A percentile compares a stretch with the other conserved stretches of the same genome.
Conservation (phyloP, 2,113 vertebrate genomes). For the Otolemur garnettii region DNA sequence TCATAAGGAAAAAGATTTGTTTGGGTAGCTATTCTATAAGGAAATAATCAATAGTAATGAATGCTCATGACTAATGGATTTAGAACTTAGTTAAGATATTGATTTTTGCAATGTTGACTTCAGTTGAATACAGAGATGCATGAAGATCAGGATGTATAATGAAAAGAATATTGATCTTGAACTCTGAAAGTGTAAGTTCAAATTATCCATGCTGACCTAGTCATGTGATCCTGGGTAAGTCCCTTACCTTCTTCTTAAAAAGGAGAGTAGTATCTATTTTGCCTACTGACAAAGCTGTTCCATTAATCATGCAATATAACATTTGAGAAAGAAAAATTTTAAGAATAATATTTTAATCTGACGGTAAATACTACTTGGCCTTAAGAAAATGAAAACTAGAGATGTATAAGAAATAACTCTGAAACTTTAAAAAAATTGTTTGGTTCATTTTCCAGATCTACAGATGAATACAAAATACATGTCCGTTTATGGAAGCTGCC, state of each 20-base stretch:
- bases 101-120: conserved; percentile 34
- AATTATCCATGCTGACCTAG: not conserved
- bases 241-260: conserved; percentile 15
- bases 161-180: not conserved
- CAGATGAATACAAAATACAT: not conserved
- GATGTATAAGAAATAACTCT: not conserved
- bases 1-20: not conserved
- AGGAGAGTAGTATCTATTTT: not conserved
- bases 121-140: not conserved
- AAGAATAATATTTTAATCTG: not conserved
- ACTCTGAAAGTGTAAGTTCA: not conserved
- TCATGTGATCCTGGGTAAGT: not conserved
- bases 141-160: not conserved
- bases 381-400: conserved; percentile 18
- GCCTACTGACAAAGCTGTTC: not conserved
- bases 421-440: not conserved
- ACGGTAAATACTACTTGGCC: not conserved
- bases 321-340: not conserved
- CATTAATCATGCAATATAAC: not conserved
- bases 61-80: not conserved
- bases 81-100: not conserved
- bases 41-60: not conserved
- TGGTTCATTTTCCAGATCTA: not conserved
- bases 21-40: not conserved
- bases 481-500: not conserved